phyloP scores from a whole-genome alignment of 2,888 invertebrate species.

The Nephrotoma flavescens region DNA sequence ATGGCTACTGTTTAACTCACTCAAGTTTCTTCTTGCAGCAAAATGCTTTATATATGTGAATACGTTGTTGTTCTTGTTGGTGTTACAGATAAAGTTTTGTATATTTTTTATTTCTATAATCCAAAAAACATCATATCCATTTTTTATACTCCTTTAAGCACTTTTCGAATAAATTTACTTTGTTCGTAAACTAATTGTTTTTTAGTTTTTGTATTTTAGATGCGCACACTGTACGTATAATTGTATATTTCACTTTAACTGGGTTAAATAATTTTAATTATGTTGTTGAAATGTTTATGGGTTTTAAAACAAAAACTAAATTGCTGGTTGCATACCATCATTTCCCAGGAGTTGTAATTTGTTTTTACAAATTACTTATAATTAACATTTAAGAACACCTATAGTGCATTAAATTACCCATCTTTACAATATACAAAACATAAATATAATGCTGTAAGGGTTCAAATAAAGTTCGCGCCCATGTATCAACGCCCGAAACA shows the following conservation, averaged over 20 bases:
- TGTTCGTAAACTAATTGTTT: neutral
- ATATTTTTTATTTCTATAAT: neutral
- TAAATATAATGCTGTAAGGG: no score
- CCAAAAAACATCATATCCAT: neutral
- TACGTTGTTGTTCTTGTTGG: neutral
- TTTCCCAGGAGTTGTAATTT: neutral
- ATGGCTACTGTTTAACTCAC: neutral
- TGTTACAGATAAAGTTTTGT: neutral
- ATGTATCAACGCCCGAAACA: no score
- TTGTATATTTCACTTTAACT: neutral
- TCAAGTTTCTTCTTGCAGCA: neutral
- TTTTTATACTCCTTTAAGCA: neutral
- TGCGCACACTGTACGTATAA: neutral
- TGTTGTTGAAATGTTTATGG: neutral
- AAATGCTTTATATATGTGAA: neutral
- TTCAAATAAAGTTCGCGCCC: no score
- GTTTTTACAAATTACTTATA: no score
- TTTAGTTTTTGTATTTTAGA: neutral
- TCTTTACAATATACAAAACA: no score
- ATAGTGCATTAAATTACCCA: no score
- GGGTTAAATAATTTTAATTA: neutral
- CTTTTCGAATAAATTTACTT: neutral
- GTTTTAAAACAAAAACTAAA: neutral
- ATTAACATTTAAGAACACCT: no score
- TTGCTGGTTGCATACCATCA: neutral